Evolutionary conservation across 2,888 invertebrate genomes (phyloP), one percentile per base, ranked within the genome.

Genomic region (Agapostemon virescens): DNA sequence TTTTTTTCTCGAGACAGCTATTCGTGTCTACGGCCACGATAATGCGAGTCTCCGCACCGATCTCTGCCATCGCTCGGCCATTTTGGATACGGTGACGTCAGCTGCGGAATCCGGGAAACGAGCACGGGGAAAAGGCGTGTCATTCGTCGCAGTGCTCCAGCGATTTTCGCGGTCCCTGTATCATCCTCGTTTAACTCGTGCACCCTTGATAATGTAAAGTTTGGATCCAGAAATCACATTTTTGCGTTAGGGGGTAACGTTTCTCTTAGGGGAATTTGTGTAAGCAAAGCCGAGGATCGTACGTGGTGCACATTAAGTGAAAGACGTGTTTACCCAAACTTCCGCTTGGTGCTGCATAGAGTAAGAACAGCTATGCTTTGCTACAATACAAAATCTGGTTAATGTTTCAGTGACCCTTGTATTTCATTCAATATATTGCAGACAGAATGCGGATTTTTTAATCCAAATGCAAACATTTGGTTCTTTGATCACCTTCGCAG

Each of bases 21-120:
- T 84, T 87, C 84, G 75, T 74, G 78, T 61, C 20, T 82, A 80
- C 70, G 58, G 49, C 61, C 74, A 67, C 75, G 84, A 87, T 85
- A 84, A 86, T 77, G 78, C 77, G 1, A n/a, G 2, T 36, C 63
- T n/a, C 36, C 76, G 67, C 55, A 45, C 74, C 69, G 75, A 72
- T 72, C 77, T 64, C 67, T 40, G 77, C 76, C 81, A 66, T 74
- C 72, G 66, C 36, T 42, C 86, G 38, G 79, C 84, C 86, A 87
- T 87, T 81, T 87, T 84, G 79, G 69, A 58, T 63, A 45, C 23
- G 38, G 63, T 82, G 84, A 84, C 82, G 79, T 81, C 82, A 74
- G 66, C 72, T 66, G 61, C 49, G 38, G 71, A 86, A 86, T 72
- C 74, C 74, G 76, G 72, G 74, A 84, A 79, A 73, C 68, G 64